Evolutionary conservation across 2,888 invertebrate genomes (phyloP).

Genomic region (Aspidapion aeneum): DNA sequence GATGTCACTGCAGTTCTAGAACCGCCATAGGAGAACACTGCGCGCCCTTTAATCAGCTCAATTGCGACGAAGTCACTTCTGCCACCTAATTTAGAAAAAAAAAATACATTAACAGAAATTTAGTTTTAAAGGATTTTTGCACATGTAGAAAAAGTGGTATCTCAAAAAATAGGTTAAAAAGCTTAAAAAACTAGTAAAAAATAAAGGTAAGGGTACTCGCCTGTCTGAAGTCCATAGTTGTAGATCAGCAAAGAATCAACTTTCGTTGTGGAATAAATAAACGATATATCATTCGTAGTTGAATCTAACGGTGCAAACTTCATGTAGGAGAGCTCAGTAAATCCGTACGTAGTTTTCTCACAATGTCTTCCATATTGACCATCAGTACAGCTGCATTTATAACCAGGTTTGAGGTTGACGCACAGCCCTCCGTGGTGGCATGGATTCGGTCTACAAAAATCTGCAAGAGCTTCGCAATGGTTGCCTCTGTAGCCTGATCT

Average conservation of each 20-base stretch:
- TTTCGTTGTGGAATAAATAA: slow-evolving; percentile 88
- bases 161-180: too few species aligned
- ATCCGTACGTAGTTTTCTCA: slow-evolving; percentile 87
- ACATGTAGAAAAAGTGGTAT: too few species aligned
- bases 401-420: slow-evolving; percentile 83
- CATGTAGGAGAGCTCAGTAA: slow-evolving; percentile 86
- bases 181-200: too few species aligned
- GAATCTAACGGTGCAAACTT: slow-evolving; percentile 82
- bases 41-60: slow-evolving; percentile 79
- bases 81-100: too few species aligned
- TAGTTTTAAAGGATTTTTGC: too few species aligned
- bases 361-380: slow-evolving; percentile 89
- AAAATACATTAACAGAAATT: too few species aligned
- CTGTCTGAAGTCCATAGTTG: slow-evolving; percentile 84
- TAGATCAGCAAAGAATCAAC: slow-evolving; percentile 84
- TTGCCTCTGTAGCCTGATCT: slow-evolving; percentile 89
- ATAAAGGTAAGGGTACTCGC: too few species aligned
- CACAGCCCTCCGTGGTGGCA: slow-evolving; percentile 88
- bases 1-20: slow-evolving; percentile 84
- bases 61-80: slow-evolving; percentile 91
- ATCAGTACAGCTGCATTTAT: slow-evolving; percentile 79
- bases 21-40: slow-evolving; percentile 87
- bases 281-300: slow-evolving; percentile 86
- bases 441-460: slow-evolving; percentile 91
- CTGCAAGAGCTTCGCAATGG: slow-evolving; percentile 83